These are phyloP conservation scores for Gyrodactylus bullatarudis DNA, from an alignment of 1,140 invertebrate species.

Conservation along the genomic window DNA sequence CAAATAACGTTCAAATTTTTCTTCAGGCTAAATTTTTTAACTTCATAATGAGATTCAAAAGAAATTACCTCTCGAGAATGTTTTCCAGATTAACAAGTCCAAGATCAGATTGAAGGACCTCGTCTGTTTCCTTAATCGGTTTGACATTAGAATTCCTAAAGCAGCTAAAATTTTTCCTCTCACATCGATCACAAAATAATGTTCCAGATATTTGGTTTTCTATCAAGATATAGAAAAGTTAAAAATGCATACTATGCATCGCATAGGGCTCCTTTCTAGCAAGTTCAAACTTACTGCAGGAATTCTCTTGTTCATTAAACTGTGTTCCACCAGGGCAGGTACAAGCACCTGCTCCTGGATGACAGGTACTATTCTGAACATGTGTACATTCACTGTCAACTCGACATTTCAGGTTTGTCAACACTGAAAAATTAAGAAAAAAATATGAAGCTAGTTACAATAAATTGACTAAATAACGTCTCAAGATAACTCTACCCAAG, in stretches of 20 bases:
- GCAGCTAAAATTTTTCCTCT: not conserved
- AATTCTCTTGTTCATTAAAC: not conserved
- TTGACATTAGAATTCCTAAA: no score
- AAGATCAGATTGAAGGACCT: no score
- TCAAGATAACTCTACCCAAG: no score
- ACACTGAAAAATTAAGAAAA: not conserved
- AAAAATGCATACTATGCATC: not conserved
- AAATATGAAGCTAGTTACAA: no score
- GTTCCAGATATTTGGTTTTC: not conserved
- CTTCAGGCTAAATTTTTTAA: no score
- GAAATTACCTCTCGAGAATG: no score
- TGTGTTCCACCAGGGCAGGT: not conserved
- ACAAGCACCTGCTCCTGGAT: constrained; percentile 4
- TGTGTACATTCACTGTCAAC: not conserved
- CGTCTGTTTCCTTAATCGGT: no score
- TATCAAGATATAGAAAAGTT: not conserved
- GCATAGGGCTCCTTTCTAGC: not conserved
- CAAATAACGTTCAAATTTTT: no score
- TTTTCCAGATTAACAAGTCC: no score
- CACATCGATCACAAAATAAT: not conserved
- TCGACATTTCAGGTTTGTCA: constrained; percentile 1
- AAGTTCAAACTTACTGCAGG: not conserved
- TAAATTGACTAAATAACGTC: no score
- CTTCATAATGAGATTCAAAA: no score
- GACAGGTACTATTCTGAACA: not conserved